Evolutionary conservation across 2,113 vertebrate genomes (phyloP), one percentile per base, ranked within the genome.

Genomic region (Mesoclemmys tuberculata): DNA sequence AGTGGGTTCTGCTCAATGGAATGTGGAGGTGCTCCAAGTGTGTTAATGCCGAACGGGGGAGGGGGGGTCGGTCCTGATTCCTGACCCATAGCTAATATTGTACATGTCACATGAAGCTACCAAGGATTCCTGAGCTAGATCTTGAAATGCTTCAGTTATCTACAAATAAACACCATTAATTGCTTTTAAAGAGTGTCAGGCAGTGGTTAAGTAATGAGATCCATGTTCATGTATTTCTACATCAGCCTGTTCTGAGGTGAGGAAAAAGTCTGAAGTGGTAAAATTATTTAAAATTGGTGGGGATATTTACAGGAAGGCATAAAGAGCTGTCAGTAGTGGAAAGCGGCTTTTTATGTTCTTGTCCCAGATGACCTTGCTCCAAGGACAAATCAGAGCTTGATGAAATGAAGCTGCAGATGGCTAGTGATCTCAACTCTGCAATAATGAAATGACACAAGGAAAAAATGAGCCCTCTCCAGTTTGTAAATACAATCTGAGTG

Each of bases 311-410:
- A 97, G 95, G 90, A 94, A 94, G 95, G 75, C 94, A 94, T 95
- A 97, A 98, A 98, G 95, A 96, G 96, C 90, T 97, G 95, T 95
- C 95, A 94, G 85, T 93, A 92, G 95, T 97, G 93, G 96, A 97
- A 98, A 98, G 97, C 91, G 48, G 93, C 85, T 58, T 97, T 98
- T 97, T 97, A 97, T 98, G 96, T 97, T 97, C 93, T 89, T 95
- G 95, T 98, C 94, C 93, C 79, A 0, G 85, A 94, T 97, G 97
- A 98, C 98, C 96, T 98, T 98, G 96, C 93, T 97, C 92, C 97
- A 98, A 98, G 97, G 97, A 98, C 98, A 98, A 97, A 96, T 94
- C 85, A 93, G 93, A 98, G 95, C 93, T 95, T 98, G 96, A 97
- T 97, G 97, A 97, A 97, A 96, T 96, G 97, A 97, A 98, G 95